Evolutionary conservation across 2,797 vertebrate species (phyloP).

Genomic region (Peromyscus melanophrys): DNA sequence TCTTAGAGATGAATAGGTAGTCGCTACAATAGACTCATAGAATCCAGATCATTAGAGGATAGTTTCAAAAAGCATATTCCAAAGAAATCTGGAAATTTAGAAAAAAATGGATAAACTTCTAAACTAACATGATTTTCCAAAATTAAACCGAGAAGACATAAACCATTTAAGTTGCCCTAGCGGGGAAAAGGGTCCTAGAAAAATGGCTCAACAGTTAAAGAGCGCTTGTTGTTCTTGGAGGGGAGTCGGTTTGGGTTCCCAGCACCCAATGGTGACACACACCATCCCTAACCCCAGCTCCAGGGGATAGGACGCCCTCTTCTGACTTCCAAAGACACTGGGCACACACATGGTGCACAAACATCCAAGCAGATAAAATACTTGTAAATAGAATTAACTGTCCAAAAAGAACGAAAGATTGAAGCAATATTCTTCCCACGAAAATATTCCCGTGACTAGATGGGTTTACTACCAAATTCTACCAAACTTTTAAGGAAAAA

Average conservation of each 20-base stretch:
- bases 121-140: neutral
- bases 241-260: neutral
- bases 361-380: neutral
- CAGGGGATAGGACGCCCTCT: neutral
- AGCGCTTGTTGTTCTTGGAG: neutral
- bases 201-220: neutral
- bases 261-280: neutral
- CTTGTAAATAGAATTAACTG: neutral
- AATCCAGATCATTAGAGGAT: too few species aligned
- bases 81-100: neutral
- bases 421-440: neutral
- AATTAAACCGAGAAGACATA: neutral
- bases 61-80: neutral
- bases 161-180: neutral
- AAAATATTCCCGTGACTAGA: neutral
- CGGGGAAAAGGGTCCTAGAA: too few species aligned
- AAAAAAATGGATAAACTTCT: neutral
- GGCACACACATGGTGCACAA: neutral
- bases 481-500: neutral
- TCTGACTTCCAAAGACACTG: neutral
- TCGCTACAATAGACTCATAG: neutral
- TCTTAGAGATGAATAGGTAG: neutral
- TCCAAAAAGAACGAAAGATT: neutral
- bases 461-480: neutral
- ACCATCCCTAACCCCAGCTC: neutral